Conservation (phyloP, 2,888 invertebrate genomes). For the Antitype chi region DNA sequence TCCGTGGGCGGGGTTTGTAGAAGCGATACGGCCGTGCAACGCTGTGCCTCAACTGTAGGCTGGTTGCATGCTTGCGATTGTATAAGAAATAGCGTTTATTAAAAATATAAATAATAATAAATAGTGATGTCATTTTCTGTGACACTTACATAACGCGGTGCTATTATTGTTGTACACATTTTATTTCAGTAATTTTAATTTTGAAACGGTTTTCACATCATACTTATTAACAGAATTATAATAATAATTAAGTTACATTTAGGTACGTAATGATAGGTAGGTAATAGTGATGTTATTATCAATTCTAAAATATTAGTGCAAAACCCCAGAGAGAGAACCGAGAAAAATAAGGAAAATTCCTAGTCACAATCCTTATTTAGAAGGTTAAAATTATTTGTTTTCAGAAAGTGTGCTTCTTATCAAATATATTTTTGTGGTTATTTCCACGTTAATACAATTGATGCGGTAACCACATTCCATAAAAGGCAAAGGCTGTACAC, state of each 20-base stretch:
- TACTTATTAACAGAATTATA: background rate
- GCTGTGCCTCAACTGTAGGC: conserved; percentile 73
- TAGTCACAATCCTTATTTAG: background rate
- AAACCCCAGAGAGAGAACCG: background rate
- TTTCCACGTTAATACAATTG: too few relatives aligned
- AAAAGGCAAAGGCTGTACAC: background rate
- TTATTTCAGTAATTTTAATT: background rate
- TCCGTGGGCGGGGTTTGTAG: conserved; percentile 81
- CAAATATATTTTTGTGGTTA: background rate
- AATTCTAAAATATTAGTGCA: background rate
- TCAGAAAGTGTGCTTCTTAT: background rate
- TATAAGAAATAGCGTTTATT: background rate
- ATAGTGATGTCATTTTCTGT: background rate
- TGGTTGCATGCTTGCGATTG: conserved; percentile 61
- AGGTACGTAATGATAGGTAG: background rate
- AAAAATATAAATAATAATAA: background rate
- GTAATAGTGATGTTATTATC: background rate
- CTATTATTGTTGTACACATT: background rate
- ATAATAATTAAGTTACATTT: background rate
- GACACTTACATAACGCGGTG: too few relatives aligned
- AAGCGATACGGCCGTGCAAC: conserved; percentile 81
- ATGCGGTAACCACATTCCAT: background rate
- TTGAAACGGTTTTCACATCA: background rate
- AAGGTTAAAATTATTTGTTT: too few relatives aligned
- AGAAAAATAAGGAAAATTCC: background rate